Conservation (phyloP, 2,888 invertebrate species). For the Phania funesta region DNA sequence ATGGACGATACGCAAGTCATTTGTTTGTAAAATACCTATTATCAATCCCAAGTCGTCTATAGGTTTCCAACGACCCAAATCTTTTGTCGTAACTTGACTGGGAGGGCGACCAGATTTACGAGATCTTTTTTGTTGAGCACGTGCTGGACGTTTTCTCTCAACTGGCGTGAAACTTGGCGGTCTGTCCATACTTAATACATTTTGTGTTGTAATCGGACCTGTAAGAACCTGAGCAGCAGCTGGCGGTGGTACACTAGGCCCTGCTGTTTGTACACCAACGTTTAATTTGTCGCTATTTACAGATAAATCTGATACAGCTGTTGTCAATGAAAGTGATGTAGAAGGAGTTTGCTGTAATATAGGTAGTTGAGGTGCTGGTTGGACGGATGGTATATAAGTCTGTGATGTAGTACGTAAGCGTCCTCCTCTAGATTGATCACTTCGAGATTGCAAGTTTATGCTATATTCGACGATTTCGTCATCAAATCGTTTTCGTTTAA, state of each 20-base stretch:
- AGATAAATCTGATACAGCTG: conserved; percentile 10
- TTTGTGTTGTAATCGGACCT: conserved; percentile 13
- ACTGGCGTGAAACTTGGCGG: conserved; percentile 45
- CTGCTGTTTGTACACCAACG: background rate
- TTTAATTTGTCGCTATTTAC: conserved; percentile 29
- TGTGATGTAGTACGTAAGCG: conserved; percentile 82
- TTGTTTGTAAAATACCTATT: conserved; percentile 94
- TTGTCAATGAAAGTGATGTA: conserved; percentile 1
- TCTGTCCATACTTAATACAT: conserved; percentile 71
- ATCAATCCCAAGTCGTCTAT: conserved; percentile 97
- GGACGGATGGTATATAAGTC: conserved; percentile 73
- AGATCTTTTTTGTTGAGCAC: conserved; percentile 71
- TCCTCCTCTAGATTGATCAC: conserved; percentile 74
- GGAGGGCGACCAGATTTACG: conserved; percentile 76
- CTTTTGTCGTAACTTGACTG: conserved; percentile 85
- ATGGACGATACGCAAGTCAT: conserved; percentile 90
- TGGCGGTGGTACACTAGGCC: background rate
- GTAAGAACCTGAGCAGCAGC: background rate
- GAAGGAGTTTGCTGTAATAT: conserved; percentile 20
- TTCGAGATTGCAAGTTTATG: conserved; percentile 83
- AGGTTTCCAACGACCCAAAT: conserved; percentile 97
- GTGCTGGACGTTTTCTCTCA: conserved; percentile 71
- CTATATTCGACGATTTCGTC: conserved; percentile 98
- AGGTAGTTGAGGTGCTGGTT: conserved; percentile 62
- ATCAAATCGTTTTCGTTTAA: conserved; percentile 97